phyloP scores from a whole-genome alignment of 2,797 vertebrate species.

The Hoplostethus atlanticus region DNA sequence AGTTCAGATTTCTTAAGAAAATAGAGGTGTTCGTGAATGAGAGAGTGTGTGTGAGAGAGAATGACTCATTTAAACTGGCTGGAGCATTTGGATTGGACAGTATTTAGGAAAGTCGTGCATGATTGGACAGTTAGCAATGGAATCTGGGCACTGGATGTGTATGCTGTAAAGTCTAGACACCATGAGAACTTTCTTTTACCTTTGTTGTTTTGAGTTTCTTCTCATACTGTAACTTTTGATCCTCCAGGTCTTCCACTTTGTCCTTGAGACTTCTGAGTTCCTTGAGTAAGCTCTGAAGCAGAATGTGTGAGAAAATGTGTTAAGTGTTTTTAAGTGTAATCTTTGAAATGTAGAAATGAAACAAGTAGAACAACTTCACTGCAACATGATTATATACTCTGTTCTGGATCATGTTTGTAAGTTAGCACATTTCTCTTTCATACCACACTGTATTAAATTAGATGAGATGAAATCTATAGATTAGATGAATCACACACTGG shows the following conservation, averaged over 20 bases:
- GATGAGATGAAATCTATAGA: constrained; percentile 5
- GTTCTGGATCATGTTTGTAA: neutral
- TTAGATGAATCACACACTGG: constrained; percentile 21
- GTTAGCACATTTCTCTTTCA: constrained; percentile 1
- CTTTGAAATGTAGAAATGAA: neutral
- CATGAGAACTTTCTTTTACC: constrained; percentile 80
- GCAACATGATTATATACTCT: neutral
- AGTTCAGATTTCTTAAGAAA: constrained; percentile 47
- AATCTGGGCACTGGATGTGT: constrained; percentile 54
- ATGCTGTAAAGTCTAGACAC: constrained; percentile 41
- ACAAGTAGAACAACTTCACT: neutral
- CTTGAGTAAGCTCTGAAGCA: constrained; percentile 87
- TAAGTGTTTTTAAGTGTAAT: neutral
- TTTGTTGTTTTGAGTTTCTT: constrained; percentile 94
- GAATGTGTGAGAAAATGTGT: neutral
- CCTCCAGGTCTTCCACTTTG: constrained; percentile 94
- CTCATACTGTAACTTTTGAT: constrained; percentile 93
- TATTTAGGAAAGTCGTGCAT: constrained; percentile 63
- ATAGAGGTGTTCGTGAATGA: constrained; percentile 50
- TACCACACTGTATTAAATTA: neutral
- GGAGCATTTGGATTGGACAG: constrained; percentile 65
- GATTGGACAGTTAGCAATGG: constrained; percentile 63
- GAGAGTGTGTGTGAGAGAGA: constrained; percentile 34
- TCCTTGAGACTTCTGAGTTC: constrained; percentile 92
- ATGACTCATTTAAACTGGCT: constrained; percentile 70